These are phyloP conservation scores for Halcyon smyrnensis DNA, from an alignment of 2,797 vertebrate genomes.

Conservation along the genomic window DNA sequence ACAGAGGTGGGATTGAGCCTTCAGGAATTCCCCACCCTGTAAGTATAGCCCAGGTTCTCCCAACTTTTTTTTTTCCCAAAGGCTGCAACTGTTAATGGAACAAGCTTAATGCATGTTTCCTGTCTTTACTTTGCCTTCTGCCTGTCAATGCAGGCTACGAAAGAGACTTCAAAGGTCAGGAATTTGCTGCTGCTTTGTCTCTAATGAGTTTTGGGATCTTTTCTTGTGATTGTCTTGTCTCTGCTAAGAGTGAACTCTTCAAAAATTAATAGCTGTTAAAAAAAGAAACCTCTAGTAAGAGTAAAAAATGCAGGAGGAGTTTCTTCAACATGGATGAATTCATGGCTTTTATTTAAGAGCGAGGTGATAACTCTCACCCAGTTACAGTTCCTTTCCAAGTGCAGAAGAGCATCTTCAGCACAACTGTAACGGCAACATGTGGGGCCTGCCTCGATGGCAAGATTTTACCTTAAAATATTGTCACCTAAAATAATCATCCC, in stretches of 20 bases:
- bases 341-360: not conserved
- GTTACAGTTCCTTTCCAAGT: not conserved
- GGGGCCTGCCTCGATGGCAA: not conserved
- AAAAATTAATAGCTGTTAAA: not conserved
- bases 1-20: constrained; percentile 67
- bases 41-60: constrained; percentile 23
- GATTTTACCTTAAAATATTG: not conserved
- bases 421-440: rapidly evolving
- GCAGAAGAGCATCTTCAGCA: not conserved
- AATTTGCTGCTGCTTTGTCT: not conserved
- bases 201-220: not conserved
- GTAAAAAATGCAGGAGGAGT: not conserved
- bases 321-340: not conserved
- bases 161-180: not conserved
- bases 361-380: not conserved
- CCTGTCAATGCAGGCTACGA: not conserved
- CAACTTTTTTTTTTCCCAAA: not conserved
- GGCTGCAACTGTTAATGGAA: not conserved
- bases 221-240: not conserved
- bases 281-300: not conserved
- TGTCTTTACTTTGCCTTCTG: not conserved
- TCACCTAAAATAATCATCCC: not conserved
- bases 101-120: not conserved
- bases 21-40: constrained; percentile 85
- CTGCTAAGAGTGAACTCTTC: not conserved